Percentiles rank a stretch among this genome's conserved stretches.
phyloP scores from a whole-genome alignment of 2,888 invertebrate species.

The Dexiosoma caninum region DNA sequence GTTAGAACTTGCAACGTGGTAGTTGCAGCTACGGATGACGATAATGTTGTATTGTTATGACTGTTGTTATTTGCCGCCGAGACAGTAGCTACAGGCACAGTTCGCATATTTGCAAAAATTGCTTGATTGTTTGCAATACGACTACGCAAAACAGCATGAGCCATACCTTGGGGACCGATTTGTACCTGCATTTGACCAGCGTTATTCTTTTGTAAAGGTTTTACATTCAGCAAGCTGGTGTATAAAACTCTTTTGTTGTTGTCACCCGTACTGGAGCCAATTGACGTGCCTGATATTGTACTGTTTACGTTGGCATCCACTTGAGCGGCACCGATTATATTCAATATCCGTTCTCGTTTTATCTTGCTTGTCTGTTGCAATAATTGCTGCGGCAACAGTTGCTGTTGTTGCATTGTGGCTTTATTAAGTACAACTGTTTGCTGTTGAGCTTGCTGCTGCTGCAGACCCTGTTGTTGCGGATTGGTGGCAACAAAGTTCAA shows the following conservation, averaged over 20 bases:
- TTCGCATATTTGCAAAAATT: constrained; percentile 71
- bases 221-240: constrained; percentile 75
- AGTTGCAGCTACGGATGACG: constrained; percentile 8
- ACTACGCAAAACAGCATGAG: constrained; percentile 72
- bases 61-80: constrained; percentile 67
- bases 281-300: constrained; percentile 38
- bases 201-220: constrained; percentile 75
- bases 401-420: constrained; percentile 62
- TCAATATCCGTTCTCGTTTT: constrained; percentile 69
- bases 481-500: constrained; percentile 75
- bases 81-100: constrained; percentile 71
- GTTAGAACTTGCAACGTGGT: constrained; percentile 63
- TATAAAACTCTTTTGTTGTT: constrained; percentile 75
- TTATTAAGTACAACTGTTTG: constrained; percentile 73
- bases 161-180: constrained; percentile 71
- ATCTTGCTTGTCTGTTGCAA: constrained; percentile 71
- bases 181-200: constrained; percentile 76
- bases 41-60: constrained; percentile 43
- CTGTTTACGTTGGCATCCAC: constrained; percentile 46
- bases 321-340: constrained; percentile 66
- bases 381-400: constrained; percentile 59
- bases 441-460: constrained; percentile 65
- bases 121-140: constrained; percentile 73
- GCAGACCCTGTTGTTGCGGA: constrained; percentile 51
- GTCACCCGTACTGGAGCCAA: constrained; percentile 52